phyloP scores from a whole-genome alignment of 2,797 vertebrate genomes.

The Triplophysa yarkandensis region DNA sequence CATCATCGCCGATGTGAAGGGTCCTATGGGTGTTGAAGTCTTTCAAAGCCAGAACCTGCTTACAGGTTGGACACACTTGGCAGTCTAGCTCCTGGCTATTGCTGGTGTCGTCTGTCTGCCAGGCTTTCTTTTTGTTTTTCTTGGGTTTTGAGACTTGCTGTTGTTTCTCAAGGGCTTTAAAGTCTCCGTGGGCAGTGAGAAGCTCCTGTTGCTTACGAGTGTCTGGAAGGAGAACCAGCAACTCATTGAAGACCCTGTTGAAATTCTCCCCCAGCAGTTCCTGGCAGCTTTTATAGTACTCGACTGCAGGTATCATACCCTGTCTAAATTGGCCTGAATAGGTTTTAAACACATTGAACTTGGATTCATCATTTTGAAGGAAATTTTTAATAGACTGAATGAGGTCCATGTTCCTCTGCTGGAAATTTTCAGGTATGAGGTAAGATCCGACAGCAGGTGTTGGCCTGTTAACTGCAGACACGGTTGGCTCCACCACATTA shows the following conservation, averaged over 20 bases:
- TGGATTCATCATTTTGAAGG: constrained; percentile 87
- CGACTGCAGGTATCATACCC: constrained; percentile 87
- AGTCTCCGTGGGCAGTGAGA: constrained; percentile 86
- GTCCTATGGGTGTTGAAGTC: constrained; percentile 89
- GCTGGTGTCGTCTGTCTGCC: constrained; percentile 73
- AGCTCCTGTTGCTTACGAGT: constrained; percentile 94
- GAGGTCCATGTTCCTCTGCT: constrained; percentile 90
- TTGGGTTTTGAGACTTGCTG: constrained; percentile 76
- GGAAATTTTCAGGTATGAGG: constrained; percentile 90
- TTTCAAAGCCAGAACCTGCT: constrained; percentile 89
- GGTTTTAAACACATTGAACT: constrained; percentile 93
- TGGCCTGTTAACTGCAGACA: constrained; percentile 72
- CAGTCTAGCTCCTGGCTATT: constrained; percentile 84
- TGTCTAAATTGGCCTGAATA: constrained; percentile 96
- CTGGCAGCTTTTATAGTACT: constrained; percentile 91
- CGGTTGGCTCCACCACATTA: constrained; percentile 75
- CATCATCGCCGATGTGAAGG: constrained; percentile 86
- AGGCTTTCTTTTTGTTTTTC: constrained; percentile 87
- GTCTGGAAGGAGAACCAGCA: constrained; percentile 94
- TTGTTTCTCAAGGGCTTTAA: constrained; percentile 77
- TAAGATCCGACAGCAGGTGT: constrained; percentile 73
- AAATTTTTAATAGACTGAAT: constrained; percentile 92
- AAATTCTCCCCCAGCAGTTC: constrained; percentile 92
- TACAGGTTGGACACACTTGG: constrained; percentile 88
- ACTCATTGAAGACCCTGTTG: constrained; percentile 89